These are phyloP conservation scores for Oedothorax gibbosus DNA, from an alignment of 1,140 invertebrate genomes.

Conservation along the genomic window DNA sequence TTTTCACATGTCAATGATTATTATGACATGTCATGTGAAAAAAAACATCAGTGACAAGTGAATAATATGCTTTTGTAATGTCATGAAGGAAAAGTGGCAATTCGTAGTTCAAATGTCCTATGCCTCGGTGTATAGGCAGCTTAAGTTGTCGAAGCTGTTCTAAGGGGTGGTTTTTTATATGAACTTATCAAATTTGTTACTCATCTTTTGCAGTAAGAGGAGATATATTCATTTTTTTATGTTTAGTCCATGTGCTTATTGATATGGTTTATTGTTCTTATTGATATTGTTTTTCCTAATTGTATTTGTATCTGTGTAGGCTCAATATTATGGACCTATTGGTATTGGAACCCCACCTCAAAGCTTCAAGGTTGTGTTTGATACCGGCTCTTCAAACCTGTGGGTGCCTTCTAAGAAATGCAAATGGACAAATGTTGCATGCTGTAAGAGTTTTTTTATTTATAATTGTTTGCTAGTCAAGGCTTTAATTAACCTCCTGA, in stretches of 20 bases:
- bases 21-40: background rate
- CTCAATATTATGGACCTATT: slow-evolving; percentile 98
- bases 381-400: slow-evolving; percentile 97
- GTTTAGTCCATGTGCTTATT: no score
- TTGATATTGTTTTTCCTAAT: background rate
- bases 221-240: no score
- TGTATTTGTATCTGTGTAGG: slow-evolving; percentile 69
- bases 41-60: background rate
- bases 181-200: background rate
- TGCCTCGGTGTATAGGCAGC: no score
- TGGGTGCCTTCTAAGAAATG: slow-evolving; percentile 99
- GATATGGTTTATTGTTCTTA: no score
- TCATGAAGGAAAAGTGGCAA: no score
- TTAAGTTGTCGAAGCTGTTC: no score
- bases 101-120: no score
- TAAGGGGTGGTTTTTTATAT: background rate
- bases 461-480: no score
- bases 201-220: background rate
- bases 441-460: slow-evolving; percentile 72
- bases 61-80: background rate
- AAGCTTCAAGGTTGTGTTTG: slow-evolving; percentile 94
- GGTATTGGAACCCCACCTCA: slow-evolving; percentile 94
- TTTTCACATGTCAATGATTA: background rate
- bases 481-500: no score
- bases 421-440: slow-evolving; percentile 92